phyloP scores from a whole-genome alignment of 1,140 invertebrate species.

The Magallana gigas region DNA sequence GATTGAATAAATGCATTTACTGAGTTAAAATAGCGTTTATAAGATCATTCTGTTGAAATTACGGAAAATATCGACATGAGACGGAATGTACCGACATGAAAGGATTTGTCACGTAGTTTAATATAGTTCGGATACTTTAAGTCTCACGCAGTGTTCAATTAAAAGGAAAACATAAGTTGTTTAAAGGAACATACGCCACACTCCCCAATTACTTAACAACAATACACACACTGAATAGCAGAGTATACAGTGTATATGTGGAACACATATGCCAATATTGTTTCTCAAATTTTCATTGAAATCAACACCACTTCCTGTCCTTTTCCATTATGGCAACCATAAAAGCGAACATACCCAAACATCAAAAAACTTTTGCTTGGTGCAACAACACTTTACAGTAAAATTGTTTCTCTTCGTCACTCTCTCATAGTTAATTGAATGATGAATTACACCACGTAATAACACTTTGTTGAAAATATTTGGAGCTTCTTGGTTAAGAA shows the following conservation, averaged over 20 bases:
- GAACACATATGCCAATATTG: too few species aligned
- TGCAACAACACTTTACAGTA: background rate
- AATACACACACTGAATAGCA: too few species aligned
- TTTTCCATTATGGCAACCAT: too few species aligned
- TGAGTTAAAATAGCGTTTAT: background rate
- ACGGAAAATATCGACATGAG: background rate
- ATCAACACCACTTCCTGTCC: too few species aligned
- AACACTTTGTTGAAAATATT: background rate
- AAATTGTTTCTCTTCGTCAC: background rate
- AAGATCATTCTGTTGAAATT: background rate
- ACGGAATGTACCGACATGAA: background rate
- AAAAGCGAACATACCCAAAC: too few species aligned
- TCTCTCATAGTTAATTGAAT: background rate
- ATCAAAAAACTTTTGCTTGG: too few species aligned
- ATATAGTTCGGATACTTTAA: background rate
- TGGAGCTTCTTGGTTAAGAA: background rate
- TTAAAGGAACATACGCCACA: too few species aligned
- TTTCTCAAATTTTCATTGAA: too few species aligned
- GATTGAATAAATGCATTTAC: background rate
- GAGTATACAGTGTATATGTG: too few species aligned
- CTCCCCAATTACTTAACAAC: too few species aligned
- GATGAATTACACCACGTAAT: background rate
- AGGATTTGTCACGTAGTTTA: background rate
- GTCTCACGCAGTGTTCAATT: too few species aligned
- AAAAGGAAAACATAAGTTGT: too few species aligned